Base-by-base conservation (phyloP, 2,888 invertebrate genomes). In the Acrobasis consociella region DNA sequence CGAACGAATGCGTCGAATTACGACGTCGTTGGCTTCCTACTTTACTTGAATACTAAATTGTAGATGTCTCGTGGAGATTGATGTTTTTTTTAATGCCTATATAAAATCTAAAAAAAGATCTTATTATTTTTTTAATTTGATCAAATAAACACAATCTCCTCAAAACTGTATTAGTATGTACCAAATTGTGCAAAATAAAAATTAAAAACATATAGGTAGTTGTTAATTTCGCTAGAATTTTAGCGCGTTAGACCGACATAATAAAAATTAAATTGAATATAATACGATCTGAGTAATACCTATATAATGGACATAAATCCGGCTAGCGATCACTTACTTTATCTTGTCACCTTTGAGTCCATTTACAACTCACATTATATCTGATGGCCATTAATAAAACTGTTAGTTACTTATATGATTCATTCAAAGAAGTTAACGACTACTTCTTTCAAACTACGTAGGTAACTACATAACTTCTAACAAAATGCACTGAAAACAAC, bases 1-100 rank as follows among this genome's bases (percentile, higher is more conserved):
- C 71, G 69, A 75, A 66, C 71, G 69, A 75, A 66, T 70, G 49
- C 64, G 17, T 69, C 58, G 62, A 69, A 70, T 69, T 64, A 64
- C 67, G 56, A 22, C 63, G 65, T 66, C 64, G 53, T 64, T 68
- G 55, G 72, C 67, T 77, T 79, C 78, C 76, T 76, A 75, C 76
- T 69, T 69, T 69, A 70, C 72, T 72, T 71, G 77, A 76, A 80
- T 79, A 76, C 72, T 69, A 75, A 76, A 62, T 49, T 9, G 31
- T 13, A 50, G 49, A 56, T 56, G 39, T 56, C 56, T 42, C 13
- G 13, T 56, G n/a, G 42, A 42, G 22, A 22, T 13, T 13, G 11
- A 8, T 17, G 17, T 8, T 42, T 42, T 13, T 39, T 55, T 39
- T 16, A 52, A 52, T 10, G 31, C n/a, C 46, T 13, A 7, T 31